phyloP scores from a whole-genome alignment of 2,113 vertebrate species.

The Rhombomys opimus region DNA sequence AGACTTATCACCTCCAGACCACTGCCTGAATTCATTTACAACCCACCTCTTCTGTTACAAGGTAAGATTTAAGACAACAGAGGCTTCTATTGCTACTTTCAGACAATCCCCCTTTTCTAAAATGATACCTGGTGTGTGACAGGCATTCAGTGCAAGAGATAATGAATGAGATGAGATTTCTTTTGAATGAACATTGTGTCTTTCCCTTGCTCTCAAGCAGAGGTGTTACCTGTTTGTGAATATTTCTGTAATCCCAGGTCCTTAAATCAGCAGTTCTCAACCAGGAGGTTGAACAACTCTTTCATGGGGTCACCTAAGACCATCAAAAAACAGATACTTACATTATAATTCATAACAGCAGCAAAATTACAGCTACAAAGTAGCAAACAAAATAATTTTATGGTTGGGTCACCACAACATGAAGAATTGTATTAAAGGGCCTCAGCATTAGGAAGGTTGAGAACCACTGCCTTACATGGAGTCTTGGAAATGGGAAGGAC shows the following conservation, averaged over 20 bases:
- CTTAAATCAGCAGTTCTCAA: background rate
- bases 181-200: background rate
- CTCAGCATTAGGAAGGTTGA: background rate
- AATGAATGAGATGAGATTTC: background rate
- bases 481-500: background rate
- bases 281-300: background rate
- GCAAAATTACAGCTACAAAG: background rate
- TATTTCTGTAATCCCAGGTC: background rate
- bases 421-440: background rate
- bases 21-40: accelerated
- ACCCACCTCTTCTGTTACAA: background rate
- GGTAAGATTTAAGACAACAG: accelerated
- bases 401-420: background rate
- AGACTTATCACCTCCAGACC: background rate
- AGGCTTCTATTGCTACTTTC: background rate
- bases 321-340: background rate
- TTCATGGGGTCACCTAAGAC: background rate
- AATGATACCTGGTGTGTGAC: background rate
- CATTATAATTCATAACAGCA: background rate
- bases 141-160: background rate
- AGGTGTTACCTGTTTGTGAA: background rate
- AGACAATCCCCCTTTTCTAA: background rate
- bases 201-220: background rate
- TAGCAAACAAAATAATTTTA: background rate
- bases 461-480: background rate